Percentiles rank a stretch among this genome's conserved stretches.
These are phyloP conservation scores for Cheilosia soror DNA, from an alignment of 2,888 invertebrate species.

Conservation along the genomic window DNA sequence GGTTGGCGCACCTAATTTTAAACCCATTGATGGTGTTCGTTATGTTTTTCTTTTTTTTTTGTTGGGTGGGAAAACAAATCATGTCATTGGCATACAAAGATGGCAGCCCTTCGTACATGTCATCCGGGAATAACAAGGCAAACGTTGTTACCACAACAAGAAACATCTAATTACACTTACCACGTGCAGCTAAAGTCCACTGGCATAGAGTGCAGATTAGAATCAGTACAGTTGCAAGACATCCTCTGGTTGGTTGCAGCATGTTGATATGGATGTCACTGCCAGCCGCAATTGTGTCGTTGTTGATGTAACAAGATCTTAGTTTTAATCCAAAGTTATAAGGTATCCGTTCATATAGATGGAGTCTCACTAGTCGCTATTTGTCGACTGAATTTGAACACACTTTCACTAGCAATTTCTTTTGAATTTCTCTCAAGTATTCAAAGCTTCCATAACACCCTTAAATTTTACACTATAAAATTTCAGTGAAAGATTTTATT, in stretches of 20 bases:
- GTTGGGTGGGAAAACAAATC: conserved; percentile 19
- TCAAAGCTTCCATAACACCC: conserved; percentile 40
- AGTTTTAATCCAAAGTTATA: conserved; percentile 62
- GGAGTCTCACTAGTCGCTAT: conserved; percentile 49
- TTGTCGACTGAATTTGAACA: too few species aligned
- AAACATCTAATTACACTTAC: conserved; percentile 57
- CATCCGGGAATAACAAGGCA: conserved; percentile 55
- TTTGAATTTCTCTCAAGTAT: conserved; percentile 9
- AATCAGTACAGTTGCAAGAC: conserved; percentile 60
- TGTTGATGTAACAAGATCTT: conserved; percentile 36
- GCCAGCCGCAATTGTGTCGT: conserved; percentile 54
- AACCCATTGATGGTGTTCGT: conserved; percentile 49
- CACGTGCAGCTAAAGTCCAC: conserved; percentile 66
- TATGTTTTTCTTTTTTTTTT: conserved; percentile 30
- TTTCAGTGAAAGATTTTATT: conserved; percentile 6
- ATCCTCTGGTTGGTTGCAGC: conserved; percentile 54
- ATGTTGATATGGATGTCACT: conserved; percentile 51
- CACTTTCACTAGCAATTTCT: conserved; percentile 27
- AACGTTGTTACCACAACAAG: conserved; percentile 38
- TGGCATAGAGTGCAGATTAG: conserved; percentile 54
- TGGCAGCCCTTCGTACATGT: conserved; percentile 31
- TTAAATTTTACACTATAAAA: conserved; percentile 11
- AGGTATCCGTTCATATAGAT: conserved; percentile 61
- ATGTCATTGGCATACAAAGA: background rate
- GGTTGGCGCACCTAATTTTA: conserved; percentile 71